These are phyloP conservation scores for Pelecanoides urinatrix DNA, from an alignment of 2,113 vertebrate species.

Conservation along the genomic window DNA sequence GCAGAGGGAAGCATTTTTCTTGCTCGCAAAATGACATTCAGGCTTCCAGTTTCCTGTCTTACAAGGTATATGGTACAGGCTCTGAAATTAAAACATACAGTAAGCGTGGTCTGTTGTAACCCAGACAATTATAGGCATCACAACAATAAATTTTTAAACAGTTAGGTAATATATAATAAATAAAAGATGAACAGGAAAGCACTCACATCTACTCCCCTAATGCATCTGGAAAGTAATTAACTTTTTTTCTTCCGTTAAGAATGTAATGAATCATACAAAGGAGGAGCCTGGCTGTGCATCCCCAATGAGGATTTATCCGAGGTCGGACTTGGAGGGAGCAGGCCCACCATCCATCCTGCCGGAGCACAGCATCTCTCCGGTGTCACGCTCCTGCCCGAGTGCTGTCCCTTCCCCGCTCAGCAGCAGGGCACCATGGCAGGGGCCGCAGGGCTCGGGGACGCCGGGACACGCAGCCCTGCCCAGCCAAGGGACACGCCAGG, in stretches of 20 bases:
- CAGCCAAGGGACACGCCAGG: not conserved
- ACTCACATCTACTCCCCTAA: conserved; percentile 49
- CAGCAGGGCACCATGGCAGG: not conserved
- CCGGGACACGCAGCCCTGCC: rapidly evolving
- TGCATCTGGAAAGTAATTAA: conserved; percentile 70
- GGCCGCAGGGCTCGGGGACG: not conserved
- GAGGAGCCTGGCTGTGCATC: not conserved
- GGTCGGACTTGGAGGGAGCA: not conserved
- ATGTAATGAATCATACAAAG: conserved; percentile 51
- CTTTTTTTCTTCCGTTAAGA: conserved; percentile 4
- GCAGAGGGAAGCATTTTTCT: conserved; percentile 23
- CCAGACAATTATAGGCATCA: conserved; percentile 58
- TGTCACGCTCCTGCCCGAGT: rapidly evolving
- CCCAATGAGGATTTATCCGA: conserved; percentile 28
- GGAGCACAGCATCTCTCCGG: not conserved
- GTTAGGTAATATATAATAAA: conserved; percentile 71
- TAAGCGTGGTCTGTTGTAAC: conserved; percentile 53
- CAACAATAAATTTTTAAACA: conserved; percentile 76
- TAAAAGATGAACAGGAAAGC: conserved; percentile 71
- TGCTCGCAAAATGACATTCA: conserved; percentile 8
- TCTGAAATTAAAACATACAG: conserved; percentile 56
- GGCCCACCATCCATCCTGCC: not conserved
- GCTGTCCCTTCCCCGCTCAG: not conserved
- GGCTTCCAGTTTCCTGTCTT: conserved; percentile 22
- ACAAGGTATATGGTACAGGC: conserved; percentile 7